Conservation (phyloP, 2,797 vertebrate species). For the Cossypha niveicapilla region DNA sequence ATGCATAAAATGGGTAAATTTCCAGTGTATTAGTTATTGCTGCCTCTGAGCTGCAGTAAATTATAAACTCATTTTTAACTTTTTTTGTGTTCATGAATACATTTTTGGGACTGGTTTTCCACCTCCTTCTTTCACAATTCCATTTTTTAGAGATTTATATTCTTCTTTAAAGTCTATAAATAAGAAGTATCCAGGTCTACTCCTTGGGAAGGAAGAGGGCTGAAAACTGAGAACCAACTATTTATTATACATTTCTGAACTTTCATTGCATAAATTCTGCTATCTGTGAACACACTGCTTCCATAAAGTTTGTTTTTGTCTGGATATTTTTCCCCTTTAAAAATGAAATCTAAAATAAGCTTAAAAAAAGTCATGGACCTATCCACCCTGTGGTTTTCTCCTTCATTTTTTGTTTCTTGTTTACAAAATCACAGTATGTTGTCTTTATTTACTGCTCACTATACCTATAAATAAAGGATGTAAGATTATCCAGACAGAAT, state of each 20-base stretch:
- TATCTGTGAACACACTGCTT: background rate
- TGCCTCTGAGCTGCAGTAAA: constrained; percentile 70
- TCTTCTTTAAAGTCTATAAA: constrained; percentile 66
- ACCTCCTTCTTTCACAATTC: constrained; percentile 49
- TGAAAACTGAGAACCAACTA: constrained; percentile 38
- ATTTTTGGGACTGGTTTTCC: constrained; percentile 56
- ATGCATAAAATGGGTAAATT: constrained; percentile 77
- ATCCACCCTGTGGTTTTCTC: background rate
- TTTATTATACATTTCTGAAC: constrained; percentile 46
- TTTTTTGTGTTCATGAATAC: constrained; percentile 65
- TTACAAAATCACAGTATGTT: background rate
- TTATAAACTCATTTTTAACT: constrained; percentile 69
- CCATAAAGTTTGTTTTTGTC: constrained; percentile 22
- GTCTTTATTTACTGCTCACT: constrained; percentile 38
- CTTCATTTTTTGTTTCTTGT: background rate
- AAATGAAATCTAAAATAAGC: constrained; percentile 26
- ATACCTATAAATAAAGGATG: constrained; percentile 33
- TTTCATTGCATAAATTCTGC: constrained; percentile 36
- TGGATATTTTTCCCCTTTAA: background rate
- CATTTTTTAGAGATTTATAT: constrained; percentile 66
- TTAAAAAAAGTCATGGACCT: background rate
- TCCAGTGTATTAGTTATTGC: constrained; percentile 74
- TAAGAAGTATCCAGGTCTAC: constrained; percentile 25
- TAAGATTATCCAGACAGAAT: background rate
- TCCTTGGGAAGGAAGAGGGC: background rate